A percentile compares a stretch with the other conserved stretches of the same genome.
phyloP scores from a whole-genome alignment of 2,113 vertebrate genomes.

The Trochalopteron elliotii region DNA sequence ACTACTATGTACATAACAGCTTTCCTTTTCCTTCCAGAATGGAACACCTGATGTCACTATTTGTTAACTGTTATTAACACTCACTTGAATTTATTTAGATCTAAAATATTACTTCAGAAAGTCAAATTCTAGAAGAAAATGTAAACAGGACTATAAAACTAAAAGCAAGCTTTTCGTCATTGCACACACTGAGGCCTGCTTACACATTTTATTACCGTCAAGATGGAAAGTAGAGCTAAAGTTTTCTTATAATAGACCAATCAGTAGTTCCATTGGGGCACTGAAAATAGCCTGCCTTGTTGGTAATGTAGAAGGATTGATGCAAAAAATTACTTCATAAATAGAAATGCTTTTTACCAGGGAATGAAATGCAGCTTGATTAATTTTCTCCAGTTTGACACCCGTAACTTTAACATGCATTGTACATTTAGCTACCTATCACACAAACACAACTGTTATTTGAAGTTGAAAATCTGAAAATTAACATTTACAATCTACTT shows the following conservation, averaged over 20 bases:
- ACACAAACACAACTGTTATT: neutral
- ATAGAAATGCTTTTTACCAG: neutral
- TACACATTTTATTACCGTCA: slow-evolving; percentile 27
- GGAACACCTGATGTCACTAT: neutral
- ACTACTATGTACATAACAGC: neutral
- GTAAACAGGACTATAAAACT: slow-evolving; percentile 39
- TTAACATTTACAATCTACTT: neutral
- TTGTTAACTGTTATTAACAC: neutral
- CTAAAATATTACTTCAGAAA: slow-evolving; percentile 32
- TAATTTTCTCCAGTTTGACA: neutral
- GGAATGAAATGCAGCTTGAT: neutral
- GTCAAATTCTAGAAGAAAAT: slow-evolving; percentile 30
- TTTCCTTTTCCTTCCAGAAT: slow-evolving; percentile 15
- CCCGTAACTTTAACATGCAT: neutral
- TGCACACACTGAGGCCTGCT: slow-evolving; percentile 9
- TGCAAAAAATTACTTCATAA: slow-evolving; percentile 1
- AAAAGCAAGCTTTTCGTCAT: slow-evolving; percentile 32
- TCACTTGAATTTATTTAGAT: slow-evolving; percentile 40
- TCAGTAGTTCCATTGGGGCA: slow-evolving; percentile 37
- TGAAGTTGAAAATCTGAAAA: slow-evolving; percentile 20
- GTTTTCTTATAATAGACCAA: slow-evolving; percentile 32
- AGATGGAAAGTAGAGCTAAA: slow-evolving; percentile 40
- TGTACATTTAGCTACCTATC: neutral
- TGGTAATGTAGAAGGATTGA: neutral
- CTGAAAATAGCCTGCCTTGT: slow-evolving; percentile 34